A percentile compares a stretch with the other conserved stretches of the same genome.
Conservation (phyloP, 2,888 invertebrate genomes). For the Anagyrus pseudococci region DNA sequence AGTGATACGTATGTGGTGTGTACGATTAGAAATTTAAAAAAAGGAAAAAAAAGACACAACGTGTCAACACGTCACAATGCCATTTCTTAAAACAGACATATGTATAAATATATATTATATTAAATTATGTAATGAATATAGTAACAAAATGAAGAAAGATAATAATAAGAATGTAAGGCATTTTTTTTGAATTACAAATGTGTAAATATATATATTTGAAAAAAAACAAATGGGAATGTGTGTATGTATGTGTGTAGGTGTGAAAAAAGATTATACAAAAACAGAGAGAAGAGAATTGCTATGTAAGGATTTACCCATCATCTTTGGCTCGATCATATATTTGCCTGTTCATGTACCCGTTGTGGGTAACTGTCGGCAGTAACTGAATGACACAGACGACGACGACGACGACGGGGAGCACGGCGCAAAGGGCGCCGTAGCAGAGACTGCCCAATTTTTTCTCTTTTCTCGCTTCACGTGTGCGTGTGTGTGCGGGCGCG, state of each 20-base stretch:
- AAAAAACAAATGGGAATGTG: not conserved
- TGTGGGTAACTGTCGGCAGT: conserved; percentile 35
- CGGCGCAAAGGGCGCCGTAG: conserved; percentile 11
- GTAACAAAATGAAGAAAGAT: not conserved
- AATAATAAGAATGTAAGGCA: not conserved
- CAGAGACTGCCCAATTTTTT: conserved; percentile 10
- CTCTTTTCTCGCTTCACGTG: conserved; percentile 6
- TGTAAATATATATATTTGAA: not conserved
- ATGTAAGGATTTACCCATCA: conserved; percentile 37
- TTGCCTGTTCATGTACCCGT: conserved; percentile 41
- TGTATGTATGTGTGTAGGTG: conserved; percentile 15
- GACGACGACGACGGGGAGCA: conserved; percentile 11
- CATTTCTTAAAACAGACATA: not conserved
- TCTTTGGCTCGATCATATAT: conserved; percentile 41
- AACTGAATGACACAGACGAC: conserved; percentile 19
- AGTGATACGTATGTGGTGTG: not conserved
- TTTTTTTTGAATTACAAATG: not conserved
- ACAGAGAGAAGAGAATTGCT: conserved; percentile 30
- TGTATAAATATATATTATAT: not conserved
- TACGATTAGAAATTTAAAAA: not conserved
- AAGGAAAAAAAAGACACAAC: conserved; percentile 5
- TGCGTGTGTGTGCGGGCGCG: conserved; percentile 10
- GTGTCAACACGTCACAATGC: conserved; percentile 2
- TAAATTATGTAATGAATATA: not conserved
- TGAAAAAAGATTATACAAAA: conserved; percentile 12